Conservation (phyloP, 1,140 invertebrate species). For the Pissodes strobi region DNA sequence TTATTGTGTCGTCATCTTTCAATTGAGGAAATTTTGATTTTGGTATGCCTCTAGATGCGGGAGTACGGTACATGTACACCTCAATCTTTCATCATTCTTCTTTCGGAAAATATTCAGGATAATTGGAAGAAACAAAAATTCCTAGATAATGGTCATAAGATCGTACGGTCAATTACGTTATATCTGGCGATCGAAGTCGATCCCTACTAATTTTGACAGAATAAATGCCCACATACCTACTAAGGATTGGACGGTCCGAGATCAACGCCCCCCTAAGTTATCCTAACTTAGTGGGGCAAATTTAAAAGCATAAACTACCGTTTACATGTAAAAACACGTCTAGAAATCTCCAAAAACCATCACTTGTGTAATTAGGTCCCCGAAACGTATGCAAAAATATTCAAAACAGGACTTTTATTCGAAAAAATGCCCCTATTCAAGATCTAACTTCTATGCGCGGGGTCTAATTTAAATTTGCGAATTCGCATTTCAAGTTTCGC, state of each 20-base stretch:
- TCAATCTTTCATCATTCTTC: no score
- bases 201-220: no score
- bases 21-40: no score
- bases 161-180: no score
- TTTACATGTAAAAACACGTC: neutral
- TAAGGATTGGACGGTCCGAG: neutral
- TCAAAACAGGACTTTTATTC: slow-evolving; percentile 17
- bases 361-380: slow-evolving; percentile 1
- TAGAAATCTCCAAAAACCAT: neutral
- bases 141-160: no score
- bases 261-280: neutral
- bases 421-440: slow-evolving; percentile 12
- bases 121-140: no score
- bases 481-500: slow-evolving; percentile 11
- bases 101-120: no score
- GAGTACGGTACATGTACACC: no score
- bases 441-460: slow-evolving; percentile 16
- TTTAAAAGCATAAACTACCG: slow-evolving; percentile 7
- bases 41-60: no score
- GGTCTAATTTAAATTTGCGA: slow-evolving; percentile 17
- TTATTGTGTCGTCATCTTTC: no score
- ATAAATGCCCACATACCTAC: neutral
- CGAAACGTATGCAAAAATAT: slow-evolving; percentile 20
- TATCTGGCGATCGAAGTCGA: no score
- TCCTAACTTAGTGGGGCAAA: neutral